Percentiles rank a stretch among this genome's conserved stretches.
Conservation (phyloP, 2,888 invertebrate genomes). For the Apocheima hispidaria region DNA sequence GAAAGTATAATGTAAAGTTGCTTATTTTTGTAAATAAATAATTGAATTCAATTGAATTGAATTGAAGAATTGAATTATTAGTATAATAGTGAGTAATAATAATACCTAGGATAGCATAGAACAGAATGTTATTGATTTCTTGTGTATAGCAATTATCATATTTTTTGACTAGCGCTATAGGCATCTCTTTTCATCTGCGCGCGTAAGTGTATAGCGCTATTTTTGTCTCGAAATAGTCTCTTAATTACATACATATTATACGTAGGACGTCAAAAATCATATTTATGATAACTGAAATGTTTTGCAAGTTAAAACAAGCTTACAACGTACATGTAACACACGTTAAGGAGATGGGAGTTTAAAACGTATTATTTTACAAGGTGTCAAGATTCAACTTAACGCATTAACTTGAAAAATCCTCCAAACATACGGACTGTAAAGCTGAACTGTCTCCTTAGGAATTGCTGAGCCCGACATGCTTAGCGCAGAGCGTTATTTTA, state of each 20-base stretch:
- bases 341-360: background rate
- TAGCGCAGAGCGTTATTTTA: conserved; percentile 59
- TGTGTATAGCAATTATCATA: no score
- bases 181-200: no score
- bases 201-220: no score
- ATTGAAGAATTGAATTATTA: no score
- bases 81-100: no score
- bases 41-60: no score
- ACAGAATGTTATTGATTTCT: no score
- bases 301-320: background rate
- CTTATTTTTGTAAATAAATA: no score
- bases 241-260: background rate
- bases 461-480: conserved; percentile 49
- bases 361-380: background rate
- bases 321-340: background rate
- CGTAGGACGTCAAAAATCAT: background rate
- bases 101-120: no score
- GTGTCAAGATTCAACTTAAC: background rate
- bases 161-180: no score
- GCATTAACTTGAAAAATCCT: background rate
- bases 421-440: background rate
- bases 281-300: background rate
- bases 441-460: conserved; percentile 27
- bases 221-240: no score
- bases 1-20: no score